A percentile compares a stretch with the other conserved stretches of the same genome.
phyloP scores from a whole-genome alignment of 1,140 invertebrate genomes.

The Ostrea edulis region DNA sequence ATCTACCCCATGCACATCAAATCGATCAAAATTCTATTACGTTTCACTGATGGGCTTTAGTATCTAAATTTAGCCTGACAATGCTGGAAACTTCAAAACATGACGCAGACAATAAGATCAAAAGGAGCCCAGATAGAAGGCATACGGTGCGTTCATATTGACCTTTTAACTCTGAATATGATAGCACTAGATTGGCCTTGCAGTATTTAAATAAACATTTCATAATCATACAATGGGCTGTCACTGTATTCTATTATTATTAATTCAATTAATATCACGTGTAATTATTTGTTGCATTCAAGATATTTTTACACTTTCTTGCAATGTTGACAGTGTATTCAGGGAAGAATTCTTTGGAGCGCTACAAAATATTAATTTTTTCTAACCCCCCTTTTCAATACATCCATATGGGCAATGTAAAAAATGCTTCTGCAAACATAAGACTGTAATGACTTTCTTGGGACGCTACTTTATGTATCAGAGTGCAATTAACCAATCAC shows the following conservation, averaged over 20 bases:
- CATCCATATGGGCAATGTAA: slow-evolving; percentile 27
- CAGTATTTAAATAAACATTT: slow-evolving; percentile 46
- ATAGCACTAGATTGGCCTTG: slow-evolving; percentile 41
- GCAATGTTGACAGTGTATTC: slow-evolving; percentile 39
- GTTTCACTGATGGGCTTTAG: slow-evolving; percentile 23
- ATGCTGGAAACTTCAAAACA: slow-evolving; percentile 40
- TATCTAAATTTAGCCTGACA: slow-evolving; percentile 37
- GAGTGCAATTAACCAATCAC: slow-evolving; percentile 37
- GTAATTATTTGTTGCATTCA: slow-evolving; percentile 40
- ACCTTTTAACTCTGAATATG: slow-evolving; percentile 46
- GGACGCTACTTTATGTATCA: slow-evolving; percentile 34
- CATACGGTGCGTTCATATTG: slow-evolving; percentile 40
- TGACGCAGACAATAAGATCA: slow-evolving; percentile 27
- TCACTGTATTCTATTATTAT: slow-evolving; percentile 37
- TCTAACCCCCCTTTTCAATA: slow-evolving; percentile 17
- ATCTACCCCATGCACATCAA: slow-evolving; percentile 35
- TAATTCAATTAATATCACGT: slow-evolving; percentile 44
- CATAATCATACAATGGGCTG: slow-evolving; percentile 42
- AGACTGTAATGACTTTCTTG: slow-evolving; percentile 35
- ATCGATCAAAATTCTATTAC: slow-evolving; percentile 46
- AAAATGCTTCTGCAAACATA: slow-evolving; percentile 33
- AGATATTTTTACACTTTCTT: slow-evolving; percentile 42
- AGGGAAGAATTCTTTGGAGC: slow-evolving; percentile 7
- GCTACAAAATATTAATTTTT: slow-evolving; percentile 40
- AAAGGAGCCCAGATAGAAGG: slow-evolving; percentile 36